Evolutionary conservation across 1,140 invertebrate species (phyloP).

Genomic region (Drosophila nikananu): DNA sequence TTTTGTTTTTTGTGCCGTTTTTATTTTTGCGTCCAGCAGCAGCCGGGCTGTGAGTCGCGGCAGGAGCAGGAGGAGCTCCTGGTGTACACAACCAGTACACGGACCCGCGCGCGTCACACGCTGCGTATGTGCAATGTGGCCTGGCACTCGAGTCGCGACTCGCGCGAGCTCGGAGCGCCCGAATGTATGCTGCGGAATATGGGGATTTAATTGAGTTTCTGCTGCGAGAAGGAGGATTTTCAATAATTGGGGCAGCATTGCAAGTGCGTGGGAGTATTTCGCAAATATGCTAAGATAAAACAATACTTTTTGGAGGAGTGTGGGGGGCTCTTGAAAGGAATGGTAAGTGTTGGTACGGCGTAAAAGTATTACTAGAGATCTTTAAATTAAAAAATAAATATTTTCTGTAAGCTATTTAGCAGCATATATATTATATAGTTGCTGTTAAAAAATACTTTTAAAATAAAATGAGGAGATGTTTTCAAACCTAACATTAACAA

Average conservation of each 20-base stretch:
- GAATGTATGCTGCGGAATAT: conserved; percentile 68
- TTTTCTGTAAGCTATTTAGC: not conserved
- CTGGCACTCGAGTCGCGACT: conserved; percentile 42
- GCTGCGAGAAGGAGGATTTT: conserved; percentile 37
- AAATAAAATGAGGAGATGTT: no score
- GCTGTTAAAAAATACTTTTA: not conserved
- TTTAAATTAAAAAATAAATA: not conserved
- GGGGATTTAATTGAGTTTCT: conserved; percentile 69
- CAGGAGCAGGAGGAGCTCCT: conserved; percentile 39
- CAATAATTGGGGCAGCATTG: conserved; percentile 72
- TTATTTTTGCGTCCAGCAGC: conserved; percentile 25
- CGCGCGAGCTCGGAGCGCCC: conserved; percentile 57
- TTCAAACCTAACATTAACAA: not conserved
- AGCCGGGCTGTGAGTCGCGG: conserved; percentile 22
- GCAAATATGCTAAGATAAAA: conserved; percentile 10
- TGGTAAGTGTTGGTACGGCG: no score
- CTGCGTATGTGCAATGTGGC: conserved; percentile 53
- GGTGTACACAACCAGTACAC: conserved; percentile 57
- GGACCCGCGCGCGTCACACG: conserved; percentile 51
- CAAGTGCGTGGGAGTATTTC: conserved; percentile 22
- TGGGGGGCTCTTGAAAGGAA: not conserved
- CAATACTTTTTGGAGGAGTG: not conserved
- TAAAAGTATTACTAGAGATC: not conserved
- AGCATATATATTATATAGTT: not conserved
- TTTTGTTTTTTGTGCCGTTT: conserved; percentile 23